Percentiles rank a stretch among this genome's conserved stretches.
phyloP scores from a whole-genome alignment of 2,888 invertebrate species.

The Oligia fasciuncula region DNA sequence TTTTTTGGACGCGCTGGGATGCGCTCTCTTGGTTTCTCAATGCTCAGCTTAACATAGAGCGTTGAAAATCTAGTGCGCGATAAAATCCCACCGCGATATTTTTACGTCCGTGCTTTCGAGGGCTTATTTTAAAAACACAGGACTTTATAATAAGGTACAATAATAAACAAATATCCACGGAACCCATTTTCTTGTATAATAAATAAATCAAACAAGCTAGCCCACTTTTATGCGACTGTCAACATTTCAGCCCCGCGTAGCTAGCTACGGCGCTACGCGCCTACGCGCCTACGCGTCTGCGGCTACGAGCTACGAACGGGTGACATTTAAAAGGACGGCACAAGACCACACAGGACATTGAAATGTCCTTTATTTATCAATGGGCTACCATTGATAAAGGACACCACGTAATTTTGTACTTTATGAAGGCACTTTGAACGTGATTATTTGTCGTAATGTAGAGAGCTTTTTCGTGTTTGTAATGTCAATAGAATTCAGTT shows the following conservation, averaged over 20 bases:
- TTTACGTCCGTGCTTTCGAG: too few species aligned
- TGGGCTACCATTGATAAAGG: slow-evolving; percentile 58
- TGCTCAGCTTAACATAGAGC: too few species aligned
- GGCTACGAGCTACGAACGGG: slow-evolving; percentile 61
- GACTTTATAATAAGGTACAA: not conserved
- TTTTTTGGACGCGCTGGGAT: too few species aligned
- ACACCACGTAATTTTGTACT: slow-evolving; percentile 45
- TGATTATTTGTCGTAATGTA: slow-evolving; percentile 40
- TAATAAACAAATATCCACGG: not conserved
- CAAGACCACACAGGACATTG: slow-evolving; percentile 61
- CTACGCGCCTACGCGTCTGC: slow-evolving; percentile 65
- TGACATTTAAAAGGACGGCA: slow-evolving; percentile 64
- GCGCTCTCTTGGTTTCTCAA: too few species aligned
- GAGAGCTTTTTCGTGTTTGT: slow-evolving; percentile 49
- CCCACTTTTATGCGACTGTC: slow-evolving; percentile 46
- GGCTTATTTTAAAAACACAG: too few species aligned
- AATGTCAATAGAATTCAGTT: slow-evolving; percentile 10
- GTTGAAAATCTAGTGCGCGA: too few species aligned
- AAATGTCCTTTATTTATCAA: slow-evolving; percentile 64
- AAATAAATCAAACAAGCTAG: slow-evolving; percentile 54
- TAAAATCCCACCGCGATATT: too few species aligned
- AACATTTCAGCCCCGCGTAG: slow-evolving; percentile 54
- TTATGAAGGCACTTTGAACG: slow-evolving; percentile 35
- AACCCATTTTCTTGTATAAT: slow-evolving; percentile 30
- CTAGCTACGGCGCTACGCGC: slow-evolving; percentile 52